Conservation (phyloP, 2,113 vertebrate species). For the Microtus montanus region DNA sequence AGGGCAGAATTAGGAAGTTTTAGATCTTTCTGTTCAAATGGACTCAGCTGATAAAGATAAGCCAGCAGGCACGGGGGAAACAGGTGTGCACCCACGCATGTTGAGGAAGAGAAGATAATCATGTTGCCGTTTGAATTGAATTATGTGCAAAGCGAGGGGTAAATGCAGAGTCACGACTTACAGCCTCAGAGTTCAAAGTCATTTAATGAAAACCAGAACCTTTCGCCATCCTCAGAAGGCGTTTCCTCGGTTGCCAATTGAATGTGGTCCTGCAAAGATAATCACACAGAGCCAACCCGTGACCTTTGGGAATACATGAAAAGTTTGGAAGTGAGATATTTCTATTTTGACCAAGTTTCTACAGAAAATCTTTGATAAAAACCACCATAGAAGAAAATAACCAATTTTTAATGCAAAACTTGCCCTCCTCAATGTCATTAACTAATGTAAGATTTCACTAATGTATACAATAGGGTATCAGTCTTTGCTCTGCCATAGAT, state of each 20-base stretch:
- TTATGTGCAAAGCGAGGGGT: conserved; percentile 30
- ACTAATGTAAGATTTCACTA: neutral
- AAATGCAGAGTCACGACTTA: conserved; percentile 43
- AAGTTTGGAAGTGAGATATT: conserved; percentile 39
- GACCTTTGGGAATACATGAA: conserved; percentile 55
- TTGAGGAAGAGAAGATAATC: neutral
- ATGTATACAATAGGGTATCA: neutral
- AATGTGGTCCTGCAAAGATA: conserved; percentile 10
- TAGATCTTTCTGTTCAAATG: neutral
- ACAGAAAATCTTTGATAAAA: conserved; percentile 51
- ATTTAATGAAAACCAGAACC: conserved; percentile 65
- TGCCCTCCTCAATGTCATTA: neutral
- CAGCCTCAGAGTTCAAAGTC: conserved; percentile 48
- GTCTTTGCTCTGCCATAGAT: neutral
- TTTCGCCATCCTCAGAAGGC: conserved; percentile 36
- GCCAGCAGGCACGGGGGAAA: neutral
- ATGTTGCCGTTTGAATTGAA: conserved; percentile 52
- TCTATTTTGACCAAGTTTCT: conserved; percentile 29
- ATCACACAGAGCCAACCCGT: neutral
- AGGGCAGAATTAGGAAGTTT: conserved; percentile 34
- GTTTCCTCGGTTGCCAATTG: conserved; percentile 34
- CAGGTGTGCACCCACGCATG: neutral
- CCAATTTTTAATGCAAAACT: neutral
- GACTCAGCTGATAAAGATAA: neutral
- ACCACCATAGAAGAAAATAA: neutral